Evolutionary conservation across 2,113 vertebrate species (phyloP).

Genomic region (Spilogale gracilis): DNA sequence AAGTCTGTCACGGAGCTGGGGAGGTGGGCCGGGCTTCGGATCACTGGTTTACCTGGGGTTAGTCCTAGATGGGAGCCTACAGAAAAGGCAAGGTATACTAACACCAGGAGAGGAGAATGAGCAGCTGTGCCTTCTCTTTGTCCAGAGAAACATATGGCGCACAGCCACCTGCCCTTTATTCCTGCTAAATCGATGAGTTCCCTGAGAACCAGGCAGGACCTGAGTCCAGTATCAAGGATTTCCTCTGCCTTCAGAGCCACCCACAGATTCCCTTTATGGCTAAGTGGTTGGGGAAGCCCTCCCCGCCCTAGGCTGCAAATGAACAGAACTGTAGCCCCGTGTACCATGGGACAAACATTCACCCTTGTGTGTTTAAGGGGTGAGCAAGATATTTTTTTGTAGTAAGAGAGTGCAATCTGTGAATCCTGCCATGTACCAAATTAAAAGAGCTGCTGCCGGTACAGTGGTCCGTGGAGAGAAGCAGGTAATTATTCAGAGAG

Average conservation of each 20-base stretch:
- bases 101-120: not conserved
- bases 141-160: not conserved
- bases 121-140: not conserved
- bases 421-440: conserved; percentile 8
- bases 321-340: not conserved
- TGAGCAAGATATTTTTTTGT: conserved; percentile 35
- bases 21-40: not conserved
- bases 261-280: not conserved
- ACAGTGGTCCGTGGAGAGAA: not conserved
- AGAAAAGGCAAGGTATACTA: not conserved
- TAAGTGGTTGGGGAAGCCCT: not conserved
- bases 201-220: not conserved
- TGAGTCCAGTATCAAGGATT: not conserved
- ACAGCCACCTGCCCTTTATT: not conserved
- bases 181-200: not conserved
- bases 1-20: not conserved
- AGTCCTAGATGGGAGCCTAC: not conserved
- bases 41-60: not conserved
- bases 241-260: not conserved
- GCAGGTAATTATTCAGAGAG: conserved; percentile 69
- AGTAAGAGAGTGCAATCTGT: not conserved
- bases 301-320: not conserved
- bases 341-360: not conserved
- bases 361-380: not conserved
- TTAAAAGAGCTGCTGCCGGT: conserved; percentile 15